Evolutionary conservation across 2,113 vertebrate species (phyloP).

Genomic region (Antigone vipio): DNA sequence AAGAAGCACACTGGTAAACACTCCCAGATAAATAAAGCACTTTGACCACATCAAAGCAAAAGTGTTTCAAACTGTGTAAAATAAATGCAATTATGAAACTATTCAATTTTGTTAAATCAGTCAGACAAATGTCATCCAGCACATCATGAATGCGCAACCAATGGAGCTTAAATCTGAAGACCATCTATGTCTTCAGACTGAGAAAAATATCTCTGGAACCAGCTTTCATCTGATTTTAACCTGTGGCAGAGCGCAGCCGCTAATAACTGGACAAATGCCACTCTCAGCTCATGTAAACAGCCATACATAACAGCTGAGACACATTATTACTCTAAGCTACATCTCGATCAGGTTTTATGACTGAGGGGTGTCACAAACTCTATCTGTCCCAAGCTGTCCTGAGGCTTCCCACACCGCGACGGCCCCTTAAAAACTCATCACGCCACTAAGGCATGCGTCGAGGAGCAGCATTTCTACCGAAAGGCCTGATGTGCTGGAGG

Average conservation of each 20-base stretch:
- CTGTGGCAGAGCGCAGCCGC: neutral
- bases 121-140: neutral
- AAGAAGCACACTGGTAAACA: neutral
- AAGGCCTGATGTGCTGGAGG: neutral
- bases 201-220: neutral
- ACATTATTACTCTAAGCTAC: neutral
- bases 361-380: conserved; percentile 9
- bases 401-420: neutral
- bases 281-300: conserved; percentile 9
- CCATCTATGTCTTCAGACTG: neutral
- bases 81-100: conserved; percentile 40
- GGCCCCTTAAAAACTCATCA: neutral
- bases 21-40: conserved; percentile 1
- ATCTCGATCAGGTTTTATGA: neutral
- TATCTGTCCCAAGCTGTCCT: neutral
- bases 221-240: neutral
- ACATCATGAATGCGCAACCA: neutral
- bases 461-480: neutral
- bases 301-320: neutral
- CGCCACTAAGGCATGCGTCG: fast-evolving
- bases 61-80: conserved; percentile 25
- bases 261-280: neutral
- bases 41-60: conserved; percentile 33
- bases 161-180: neutral
- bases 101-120: neutral